phyloP scores from a whole-genome alignment of 2,888 invertebrate species.

The Phrixothrix hirtus region DNA sequence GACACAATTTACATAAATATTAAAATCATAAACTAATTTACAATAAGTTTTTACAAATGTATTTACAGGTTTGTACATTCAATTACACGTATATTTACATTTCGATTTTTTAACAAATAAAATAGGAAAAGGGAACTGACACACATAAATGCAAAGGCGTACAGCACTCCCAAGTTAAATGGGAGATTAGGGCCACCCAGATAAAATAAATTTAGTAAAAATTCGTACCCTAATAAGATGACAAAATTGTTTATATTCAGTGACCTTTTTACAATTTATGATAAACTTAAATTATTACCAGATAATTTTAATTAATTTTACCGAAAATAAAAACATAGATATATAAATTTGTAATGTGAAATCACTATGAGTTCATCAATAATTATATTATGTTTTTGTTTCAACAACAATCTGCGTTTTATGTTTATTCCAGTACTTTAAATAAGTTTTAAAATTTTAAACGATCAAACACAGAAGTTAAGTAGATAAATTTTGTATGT shows the following conservation, averaged over 20 bases:
- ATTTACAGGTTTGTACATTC: constrained; percentile 35
- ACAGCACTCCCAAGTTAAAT: too few relatives aligned
- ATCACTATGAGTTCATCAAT: constrained; percentile 28
- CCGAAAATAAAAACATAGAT: constrained; percentile 21
- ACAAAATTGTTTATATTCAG: constrained; percentile 25
- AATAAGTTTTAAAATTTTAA: too few relatives aligned
- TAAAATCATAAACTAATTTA: constrained; percentile 31
- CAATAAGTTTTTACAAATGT: constrained; percentile 32
- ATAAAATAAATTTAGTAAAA: constrained; percentile 1
- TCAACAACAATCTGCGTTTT: constrained; percentile 9
- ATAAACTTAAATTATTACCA: constrained; percentile 26
- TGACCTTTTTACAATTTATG: constrained; percentile 25
- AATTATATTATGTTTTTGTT: constrained; percentile 18
- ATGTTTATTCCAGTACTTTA: too few relatives aligned
- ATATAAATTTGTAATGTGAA: constrained; percentile 18
- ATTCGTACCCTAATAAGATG: constrained; percentile 10
- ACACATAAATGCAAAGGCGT: background rate
- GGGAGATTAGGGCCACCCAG: constrained; percentile 13
- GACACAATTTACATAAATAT: constrained; percentile 33
- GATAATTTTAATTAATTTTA: constrained; percentile 32
- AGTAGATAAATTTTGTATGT: background rate
- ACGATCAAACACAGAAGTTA: too few relatives aligned
- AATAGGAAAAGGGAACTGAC: too few relatives aligned
- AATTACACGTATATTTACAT: constrained; percentile 34
- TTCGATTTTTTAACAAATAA: constrained; percentile 2